Evolutionary conservation across 2,113 vertebrate species (phyloP).

Genomic region (Sphyrna mokarran): DNA sequence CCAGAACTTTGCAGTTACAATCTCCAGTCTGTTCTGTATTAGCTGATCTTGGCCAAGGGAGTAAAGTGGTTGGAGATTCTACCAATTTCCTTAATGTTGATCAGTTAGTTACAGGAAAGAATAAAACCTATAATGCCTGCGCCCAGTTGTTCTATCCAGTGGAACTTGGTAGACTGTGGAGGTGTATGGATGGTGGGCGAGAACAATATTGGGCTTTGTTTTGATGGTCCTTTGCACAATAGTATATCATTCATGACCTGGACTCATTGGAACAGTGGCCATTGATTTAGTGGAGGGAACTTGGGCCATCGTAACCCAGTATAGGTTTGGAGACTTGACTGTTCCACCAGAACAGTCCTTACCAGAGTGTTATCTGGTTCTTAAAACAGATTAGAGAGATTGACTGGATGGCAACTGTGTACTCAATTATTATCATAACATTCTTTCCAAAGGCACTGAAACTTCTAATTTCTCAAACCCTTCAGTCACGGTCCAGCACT

Average conservation of each 20-base stretch:
- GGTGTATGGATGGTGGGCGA: not conserved
- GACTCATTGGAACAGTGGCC: not conserved
- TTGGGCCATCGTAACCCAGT: not conserved
- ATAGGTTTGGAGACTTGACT: not conserved
- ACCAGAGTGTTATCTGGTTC: not conserved
- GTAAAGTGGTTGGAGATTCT: not conserved
- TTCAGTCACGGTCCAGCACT: not conserved
- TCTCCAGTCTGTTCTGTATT: not conserved
- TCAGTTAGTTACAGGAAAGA: not conserved
- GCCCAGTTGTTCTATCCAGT: not conserved
- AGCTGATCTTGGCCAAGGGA: not conserved
- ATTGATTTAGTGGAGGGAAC: not conserved
- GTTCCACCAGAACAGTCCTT: not conserved
- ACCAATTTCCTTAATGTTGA: not conserved
- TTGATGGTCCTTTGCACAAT: not conserved
- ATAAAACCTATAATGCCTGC: not conserved
- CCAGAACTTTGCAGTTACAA: not conserved
- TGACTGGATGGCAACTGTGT: not conserved
- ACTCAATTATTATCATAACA: not conserved
- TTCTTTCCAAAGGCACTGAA: not conserved
- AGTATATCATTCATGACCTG: not conserved
- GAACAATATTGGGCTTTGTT: not conserved
- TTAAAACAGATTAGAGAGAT: not conserved
- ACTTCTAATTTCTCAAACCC: not conserved
- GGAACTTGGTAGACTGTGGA: not conserved